These are phyloP conservation scores for Watersipora subatra DNA, from an alignment of 1,140 invertebrate genomes.

Conservation along the genomic window DNA sequence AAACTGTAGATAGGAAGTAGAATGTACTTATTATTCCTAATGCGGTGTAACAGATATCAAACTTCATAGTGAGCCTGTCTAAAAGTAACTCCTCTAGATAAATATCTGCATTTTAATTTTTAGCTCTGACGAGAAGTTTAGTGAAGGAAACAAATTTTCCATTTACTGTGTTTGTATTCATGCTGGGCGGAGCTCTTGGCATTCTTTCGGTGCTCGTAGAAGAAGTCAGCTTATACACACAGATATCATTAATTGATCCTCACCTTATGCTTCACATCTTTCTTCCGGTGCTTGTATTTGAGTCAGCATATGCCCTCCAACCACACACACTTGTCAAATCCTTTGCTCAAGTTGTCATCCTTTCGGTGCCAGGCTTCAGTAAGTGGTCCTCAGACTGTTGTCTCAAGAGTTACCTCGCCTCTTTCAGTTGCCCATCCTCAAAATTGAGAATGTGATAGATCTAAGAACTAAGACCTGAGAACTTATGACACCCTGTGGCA, in stretches of 20 bases:
- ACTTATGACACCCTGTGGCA: not conserved
- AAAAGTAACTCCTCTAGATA: too few species aligned
- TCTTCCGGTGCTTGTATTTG: constrained; percentile 43
- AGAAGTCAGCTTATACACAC: constrained; percentile 15
- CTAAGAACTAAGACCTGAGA: not conserved
- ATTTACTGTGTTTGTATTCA: constrained; percentile 33
- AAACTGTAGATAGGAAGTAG: too few species aligned
- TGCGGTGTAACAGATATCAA: too few species aligned
- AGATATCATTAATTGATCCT: constrained; percentile 28
- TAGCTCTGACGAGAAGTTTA: constrained; percentile 23
- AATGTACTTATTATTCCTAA: too few species aligned
- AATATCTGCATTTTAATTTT: constrained; percentile 12
- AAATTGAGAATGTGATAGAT: not conserved
- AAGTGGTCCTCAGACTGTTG: too few species aligned
- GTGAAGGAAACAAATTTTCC: constrained; percentile 19
- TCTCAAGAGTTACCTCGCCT: too few species aligned
- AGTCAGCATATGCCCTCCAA: constrained; percentile 42
- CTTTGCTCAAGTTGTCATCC: constrained; percentile 35
- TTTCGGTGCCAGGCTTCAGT: constrained; percentile 37
- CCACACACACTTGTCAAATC: constrained; percentile 39
- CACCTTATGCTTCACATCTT: constrained; percentile 39
- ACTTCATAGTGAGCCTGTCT: too few species aligned
- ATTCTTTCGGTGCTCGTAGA: constrained; percentile 13
- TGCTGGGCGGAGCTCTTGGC: constrained; percentile 26
- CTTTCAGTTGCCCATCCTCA: not conserved